Conservation (phyloP, 2,113 vertebrate genomes). For the Gallinago paraguaiae region DNA sequence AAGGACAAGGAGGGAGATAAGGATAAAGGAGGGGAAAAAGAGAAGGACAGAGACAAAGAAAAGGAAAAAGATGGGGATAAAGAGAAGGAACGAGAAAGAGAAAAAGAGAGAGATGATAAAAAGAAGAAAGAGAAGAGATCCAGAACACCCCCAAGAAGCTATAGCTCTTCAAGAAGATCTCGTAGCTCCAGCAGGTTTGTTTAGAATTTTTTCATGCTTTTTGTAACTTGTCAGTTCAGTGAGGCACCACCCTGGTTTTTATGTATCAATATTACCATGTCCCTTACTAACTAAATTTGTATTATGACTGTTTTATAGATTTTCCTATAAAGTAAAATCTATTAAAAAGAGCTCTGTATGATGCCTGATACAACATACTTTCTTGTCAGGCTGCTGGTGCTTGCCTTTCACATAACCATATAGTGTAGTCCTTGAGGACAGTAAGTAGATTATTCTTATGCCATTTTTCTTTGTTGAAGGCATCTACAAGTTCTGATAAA, state of each 20-base stretch:
- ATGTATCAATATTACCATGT: background rate
- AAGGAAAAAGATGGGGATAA: conserved; percentile 58
- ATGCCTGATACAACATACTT: background rate
- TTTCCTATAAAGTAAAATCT: background rate
- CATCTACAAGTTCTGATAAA: background rate
- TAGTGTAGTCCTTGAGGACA: background rate
- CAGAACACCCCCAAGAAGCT: conserved; percentile 81
- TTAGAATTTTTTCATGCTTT: background rate
- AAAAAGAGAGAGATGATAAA: conserved; percentile 78
- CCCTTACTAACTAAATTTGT: background rate
- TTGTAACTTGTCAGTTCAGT: background rate
- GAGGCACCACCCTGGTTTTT: background rate
- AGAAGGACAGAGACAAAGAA: conserved; percentile 55
- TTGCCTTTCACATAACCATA: background rate
- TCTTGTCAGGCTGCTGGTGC: background rate
- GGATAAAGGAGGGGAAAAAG: conserved; percentile 44
- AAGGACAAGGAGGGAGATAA: conserved; percentile 61
- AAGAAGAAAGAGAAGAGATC: conserved; percentile 83
- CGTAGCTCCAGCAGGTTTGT: conserved; percentile 86
- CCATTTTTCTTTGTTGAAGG: background rate
- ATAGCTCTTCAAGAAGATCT: conserved; percentile 79
- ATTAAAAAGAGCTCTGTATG: background rate
- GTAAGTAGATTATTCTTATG: background rate
- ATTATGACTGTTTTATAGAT: background rate
- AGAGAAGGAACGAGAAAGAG: conserved; percentile 59